Percentiles rank a stretch among this genome's conserved stretches.
phyloP scores from a whole-genome alignment of 2,888 invertebrate species.

The Sphaerophoria rueppellii region DNA sequence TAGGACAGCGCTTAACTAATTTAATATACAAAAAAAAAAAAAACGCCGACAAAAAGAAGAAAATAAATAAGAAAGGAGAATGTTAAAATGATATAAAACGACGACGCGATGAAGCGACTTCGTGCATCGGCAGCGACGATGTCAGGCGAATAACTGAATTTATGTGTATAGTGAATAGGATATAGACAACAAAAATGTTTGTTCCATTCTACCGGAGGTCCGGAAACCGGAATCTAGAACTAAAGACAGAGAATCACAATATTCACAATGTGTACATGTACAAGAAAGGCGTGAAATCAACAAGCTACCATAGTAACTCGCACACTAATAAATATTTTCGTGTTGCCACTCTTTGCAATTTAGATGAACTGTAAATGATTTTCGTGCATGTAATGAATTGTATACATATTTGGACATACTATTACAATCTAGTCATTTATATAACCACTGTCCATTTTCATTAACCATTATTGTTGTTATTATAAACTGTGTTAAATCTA shows the following conservation, averaged over 20 bases:
- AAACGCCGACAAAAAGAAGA: slow-evolving; percentile 59
- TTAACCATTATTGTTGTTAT: too few species aligned
- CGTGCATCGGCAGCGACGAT: slow-evolving; percentile 71
- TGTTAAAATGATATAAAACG: slow-evolving; percentile 60
- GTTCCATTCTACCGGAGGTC: slow-evolving; percentile 59
- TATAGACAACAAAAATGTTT: slow-evolving; percentile 64
- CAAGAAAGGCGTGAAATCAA: slow-evolving; percentile 66
- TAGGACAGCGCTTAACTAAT: slow-evolving; percentile 52
- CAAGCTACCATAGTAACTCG: slow-evolving; percentile 61
- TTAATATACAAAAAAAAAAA: slow-evolving; percentile 54
- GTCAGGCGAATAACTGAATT: slow-evolving; percentile 61
- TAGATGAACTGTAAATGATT: neutral
- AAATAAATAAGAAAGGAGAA: slow-evolving; percentile 58
- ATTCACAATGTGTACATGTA: slow-evolving; percentile 17
- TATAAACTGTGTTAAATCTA: too few species aligned
- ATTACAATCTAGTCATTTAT: too few species aligned
- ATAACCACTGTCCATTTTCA: too few species aligned
- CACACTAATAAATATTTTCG: slow-evolving; percentile 25
- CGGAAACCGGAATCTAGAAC: slow-evolving; percentile 69
- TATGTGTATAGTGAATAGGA: slow-evolving; percentile 62
- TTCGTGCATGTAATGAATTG: neutral
- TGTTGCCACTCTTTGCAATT: slow-evolving; percentile 19
- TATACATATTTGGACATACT: too few species aligned
- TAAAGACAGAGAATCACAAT: slow-evolving; percentile 28
- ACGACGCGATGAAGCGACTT: slow-evolving; percentile 58